These are phyloP conservation scores for Lasioglossum marginatum DNA, from an alignment of 2,888 invertebrate species.

Conservation along the genomic window DNA sequence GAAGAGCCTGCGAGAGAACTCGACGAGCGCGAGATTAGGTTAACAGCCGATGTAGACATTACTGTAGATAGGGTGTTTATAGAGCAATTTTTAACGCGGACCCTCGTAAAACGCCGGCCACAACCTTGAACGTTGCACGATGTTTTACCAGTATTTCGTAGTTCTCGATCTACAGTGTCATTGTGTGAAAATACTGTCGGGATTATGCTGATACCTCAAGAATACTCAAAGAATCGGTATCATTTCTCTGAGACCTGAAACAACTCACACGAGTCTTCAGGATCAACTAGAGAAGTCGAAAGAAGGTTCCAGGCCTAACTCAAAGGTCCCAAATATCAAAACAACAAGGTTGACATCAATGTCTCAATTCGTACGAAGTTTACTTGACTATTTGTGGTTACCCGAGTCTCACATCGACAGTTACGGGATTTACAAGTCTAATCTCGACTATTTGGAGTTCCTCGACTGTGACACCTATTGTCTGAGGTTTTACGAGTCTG, in stretches of 20 bases:
- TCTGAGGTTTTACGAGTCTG: background rate
- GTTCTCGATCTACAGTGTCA: background rate
- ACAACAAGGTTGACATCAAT: background rate
- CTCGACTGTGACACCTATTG: background rate
- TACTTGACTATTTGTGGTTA: background rate
- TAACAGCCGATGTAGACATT: constrained; percentile 71
- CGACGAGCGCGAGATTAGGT: constrained; percentile 66
- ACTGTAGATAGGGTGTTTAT: constrained; percentile 72
- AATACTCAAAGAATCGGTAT: too few relatives aligned
- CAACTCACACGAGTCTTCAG: too few relatives aligned
- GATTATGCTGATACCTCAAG: background rate
- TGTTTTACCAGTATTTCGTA: background rate
- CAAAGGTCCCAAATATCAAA: background rate
- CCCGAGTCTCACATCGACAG: background rate
- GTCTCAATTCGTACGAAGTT: background rate
- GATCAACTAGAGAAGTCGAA: background rate
- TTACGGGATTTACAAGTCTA: background rate
- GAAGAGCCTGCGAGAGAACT: background rate
- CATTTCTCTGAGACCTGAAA: too few relatives aligned
- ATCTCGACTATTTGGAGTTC: background rate
- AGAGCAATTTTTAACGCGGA: constrained; percentile 65
- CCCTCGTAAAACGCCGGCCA: background rate
- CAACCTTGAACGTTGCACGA: background rate
- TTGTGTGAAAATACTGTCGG: background rate
- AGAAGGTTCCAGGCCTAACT: background rate